A percentile compares a stretch with the other conserved stretches of the same genome.
Evolutionary conservation across 2,113 vertebrate species (phyloP).

Genomic region (Sisor rabdophorus): DNA sequence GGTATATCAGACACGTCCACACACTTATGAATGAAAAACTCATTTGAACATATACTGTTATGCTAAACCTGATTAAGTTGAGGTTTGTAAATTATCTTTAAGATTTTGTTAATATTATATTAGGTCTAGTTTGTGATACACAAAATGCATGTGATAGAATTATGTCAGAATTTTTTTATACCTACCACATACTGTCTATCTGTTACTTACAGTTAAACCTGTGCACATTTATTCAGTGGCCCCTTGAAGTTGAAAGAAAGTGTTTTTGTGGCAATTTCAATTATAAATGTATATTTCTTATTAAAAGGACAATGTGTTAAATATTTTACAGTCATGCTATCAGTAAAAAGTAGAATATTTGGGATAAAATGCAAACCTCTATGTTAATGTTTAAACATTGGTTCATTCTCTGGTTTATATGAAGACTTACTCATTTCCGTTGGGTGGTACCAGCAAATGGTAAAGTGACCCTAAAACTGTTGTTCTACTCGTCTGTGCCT

Average conservation of each 20-base stretch:
- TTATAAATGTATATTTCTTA: not conserved
- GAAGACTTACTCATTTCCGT: constrained; percentile 70
- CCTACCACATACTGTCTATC: not conserved
- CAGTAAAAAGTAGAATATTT: not conserved
- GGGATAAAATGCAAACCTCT: not conserved
- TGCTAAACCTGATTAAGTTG: not conserved
- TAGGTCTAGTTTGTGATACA: not conserved
- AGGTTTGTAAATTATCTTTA: not conserved
- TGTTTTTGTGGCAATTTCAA: not conserved
- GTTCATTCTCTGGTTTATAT: constrained; percentile 1
- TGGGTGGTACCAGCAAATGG: constrained; percentile 78
- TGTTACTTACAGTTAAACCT: not conserved
- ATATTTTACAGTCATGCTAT: not conserved
- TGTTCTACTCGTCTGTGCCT: constrained; percentile 67
- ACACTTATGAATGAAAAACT: not conserved
- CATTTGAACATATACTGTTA: not conserved
- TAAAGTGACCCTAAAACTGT: constrained; percentile 70
- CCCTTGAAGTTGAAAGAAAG: not conserved
- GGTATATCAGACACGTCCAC: constrained; percentile 54
- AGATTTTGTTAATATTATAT: not conserved
- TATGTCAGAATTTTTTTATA: not conserved
- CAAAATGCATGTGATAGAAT: not conserved
- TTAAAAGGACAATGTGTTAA: not conserved
- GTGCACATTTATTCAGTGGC: not conserved
- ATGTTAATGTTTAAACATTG: not conserved